phyloP scores from a whole-genome alignment of 2,888 invertebrate species.

The Petrolisthes cinctipes region DNA sequence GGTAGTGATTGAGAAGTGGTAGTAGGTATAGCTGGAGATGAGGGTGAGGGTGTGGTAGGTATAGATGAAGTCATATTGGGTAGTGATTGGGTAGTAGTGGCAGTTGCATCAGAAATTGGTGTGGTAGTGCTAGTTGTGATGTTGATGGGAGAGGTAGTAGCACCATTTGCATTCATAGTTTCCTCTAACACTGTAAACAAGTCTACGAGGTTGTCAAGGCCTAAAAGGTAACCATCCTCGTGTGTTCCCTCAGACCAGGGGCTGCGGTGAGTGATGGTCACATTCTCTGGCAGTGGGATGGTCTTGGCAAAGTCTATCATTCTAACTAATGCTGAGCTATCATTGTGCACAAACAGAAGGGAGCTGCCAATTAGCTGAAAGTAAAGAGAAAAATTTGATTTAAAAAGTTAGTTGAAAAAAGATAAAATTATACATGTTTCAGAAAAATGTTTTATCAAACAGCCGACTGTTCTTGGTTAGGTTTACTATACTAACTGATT shows the following conservation, averaged over 20 bases:
- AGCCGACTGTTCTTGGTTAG: too few species aligned
- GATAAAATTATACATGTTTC: too few species aligned
- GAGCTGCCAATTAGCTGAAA: constrained; percentile 89
- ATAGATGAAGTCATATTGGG: not conserved
- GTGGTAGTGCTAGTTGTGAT: not conserved
- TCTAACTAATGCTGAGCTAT: constrained; percentile 90
- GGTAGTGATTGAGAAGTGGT: too few species aligned
- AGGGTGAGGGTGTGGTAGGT: not conserved
- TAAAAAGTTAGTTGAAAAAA: too few species aligned
- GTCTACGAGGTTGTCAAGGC: constrained; percentile 82
- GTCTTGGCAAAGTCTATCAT: constrained; percentile 99
- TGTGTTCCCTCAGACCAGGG: constrained; percentile 93
- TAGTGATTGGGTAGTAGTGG: too few species aligned
- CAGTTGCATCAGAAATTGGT: not conserved
- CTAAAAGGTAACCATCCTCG: constrained; percentile 95
- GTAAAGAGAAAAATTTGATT: not conserved
- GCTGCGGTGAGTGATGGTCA: constrained; percentile 82
- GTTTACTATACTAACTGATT: too few species aligned
- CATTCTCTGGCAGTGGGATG: constrained; percentile 81
- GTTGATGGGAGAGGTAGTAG: not conserved
- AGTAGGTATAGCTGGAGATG: not conserved
- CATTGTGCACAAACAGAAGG: constrained; percentile 93
- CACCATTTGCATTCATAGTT: constrained; percentile 28
- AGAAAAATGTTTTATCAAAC: too few species aligned
- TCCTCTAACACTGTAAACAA: constrained; percentile 40